Conservation (phyloP, 2,888 invertebrate genomes). For the Sminthurinus aureus region DNA sequence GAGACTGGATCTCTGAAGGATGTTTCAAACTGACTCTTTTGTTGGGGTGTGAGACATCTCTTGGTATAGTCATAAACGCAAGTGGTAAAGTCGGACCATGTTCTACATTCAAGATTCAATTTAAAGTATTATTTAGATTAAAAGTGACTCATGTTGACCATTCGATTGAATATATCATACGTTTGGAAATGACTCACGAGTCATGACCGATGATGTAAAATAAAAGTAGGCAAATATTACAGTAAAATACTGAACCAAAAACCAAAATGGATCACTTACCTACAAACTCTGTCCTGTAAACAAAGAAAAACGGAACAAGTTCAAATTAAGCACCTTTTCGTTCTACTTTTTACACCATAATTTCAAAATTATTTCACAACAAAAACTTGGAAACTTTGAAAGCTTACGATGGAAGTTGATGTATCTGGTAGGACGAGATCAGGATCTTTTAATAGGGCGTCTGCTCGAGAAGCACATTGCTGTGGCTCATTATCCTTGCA, state of each 20-base stretch:
- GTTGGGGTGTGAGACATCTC: slow-evolving; percentile 45
- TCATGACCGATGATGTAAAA: no score
- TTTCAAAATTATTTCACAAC: no score
- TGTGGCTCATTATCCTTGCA: slow-evolving; percentile 42
- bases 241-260: no score
- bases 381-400: no score
- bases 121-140: background rate
- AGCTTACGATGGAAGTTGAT: slow-evolving; percentile 48
- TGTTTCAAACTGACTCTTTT: slow-evolving; percentile 55
- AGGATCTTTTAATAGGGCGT: slow-evolving; percentile 50
- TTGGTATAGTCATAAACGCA: slow-evolving; percentile 50
- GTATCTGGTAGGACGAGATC: slow-evolving; percentile 50
- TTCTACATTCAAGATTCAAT: slow-evolving; percentile 45
- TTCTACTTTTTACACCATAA: no score
- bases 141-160: no score
- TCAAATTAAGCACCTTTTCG: no score
- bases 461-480: slow-evolving; percentile 55
- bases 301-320: no score
- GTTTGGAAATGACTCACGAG: no score
- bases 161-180: no score
- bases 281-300: slow-evolving; percentile 51
- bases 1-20: slow-evolving; percentile 55
- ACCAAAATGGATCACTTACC: no score
- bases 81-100: slow-evolving; percentile 54
- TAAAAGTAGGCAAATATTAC: no score